Evolutionary conservation across 2,113 vertebrate genomes (phyloP).

Genomic region (Theristicus caerulescens): DNA sequence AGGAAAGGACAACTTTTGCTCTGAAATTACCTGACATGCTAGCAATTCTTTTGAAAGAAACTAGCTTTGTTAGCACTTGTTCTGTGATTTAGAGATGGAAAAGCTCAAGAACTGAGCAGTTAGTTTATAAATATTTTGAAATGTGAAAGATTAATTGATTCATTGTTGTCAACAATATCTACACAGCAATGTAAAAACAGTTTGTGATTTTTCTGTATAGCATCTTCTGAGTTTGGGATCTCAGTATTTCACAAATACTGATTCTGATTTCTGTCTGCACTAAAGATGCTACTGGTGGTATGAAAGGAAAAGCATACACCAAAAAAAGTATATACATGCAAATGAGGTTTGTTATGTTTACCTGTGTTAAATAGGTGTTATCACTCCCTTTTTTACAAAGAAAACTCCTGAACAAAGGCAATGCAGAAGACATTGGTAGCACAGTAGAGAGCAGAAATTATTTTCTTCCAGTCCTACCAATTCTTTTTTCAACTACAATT

Average conservation of each 20-base stretch:
- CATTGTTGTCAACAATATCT: neutral
- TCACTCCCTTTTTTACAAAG: neutral
- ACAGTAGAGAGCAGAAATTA: neutral
- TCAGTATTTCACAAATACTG: neutral
- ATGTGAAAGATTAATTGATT: neutral
- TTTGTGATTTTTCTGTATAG: neutral
- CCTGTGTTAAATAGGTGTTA: neutral
- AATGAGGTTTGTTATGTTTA: neutral
- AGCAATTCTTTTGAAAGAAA: neutral
- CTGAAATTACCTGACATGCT: neutral
- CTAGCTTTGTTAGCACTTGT: neutral
- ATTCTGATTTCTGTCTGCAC: neutral
- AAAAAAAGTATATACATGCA: neutral
- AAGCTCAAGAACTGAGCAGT: neutral
- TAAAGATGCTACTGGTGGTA: neutral
- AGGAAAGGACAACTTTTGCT: neutral
- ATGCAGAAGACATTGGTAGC: neutral
- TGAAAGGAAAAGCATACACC: neutral
- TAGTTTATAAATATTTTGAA: conserved; percentile 11
- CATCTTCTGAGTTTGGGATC: neutral
- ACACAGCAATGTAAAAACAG: neutral
- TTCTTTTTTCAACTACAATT: neutral
- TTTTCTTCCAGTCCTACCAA: neutral
- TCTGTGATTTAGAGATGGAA: neutral
- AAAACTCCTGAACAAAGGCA: neutral